Conservation (phyloP, 2,113 vertebrate species). For the Arizona elegans region DNA sequence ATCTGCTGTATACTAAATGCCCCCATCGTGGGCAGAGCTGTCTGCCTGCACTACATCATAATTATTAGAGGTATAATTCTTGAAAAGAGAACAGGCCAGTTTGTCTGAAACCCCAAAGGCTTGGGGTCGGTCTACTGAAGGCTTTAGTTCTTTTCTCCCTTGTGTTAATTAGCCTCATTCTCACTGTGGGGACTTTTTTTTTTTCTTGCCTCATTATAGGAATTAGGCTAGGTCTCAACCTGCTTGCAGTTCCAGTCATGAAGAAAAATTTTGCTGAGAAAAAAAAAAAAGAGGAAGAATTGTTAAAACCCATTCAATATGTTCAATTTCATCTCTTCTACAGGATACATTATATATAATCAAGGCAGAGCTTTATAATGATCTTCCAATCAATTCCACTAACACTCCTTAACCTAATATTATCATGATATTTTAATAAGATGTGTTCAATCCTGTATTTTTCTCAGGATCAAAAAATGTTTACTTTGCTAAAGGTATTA, state of each 20-base stretch:
- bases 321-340: slow-evolving; percentile 34
- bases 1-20: slow-evolving; percentile 51
- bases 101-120: slow-evolving; percentile 51
- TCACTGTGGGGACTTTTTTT: background rate
- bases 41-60: slow-evolving; percentile 44
- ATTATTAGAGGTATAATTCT: slow-evolving; percentile 52
- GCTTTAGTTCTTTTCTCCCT: slow-evolving; percentile 32
- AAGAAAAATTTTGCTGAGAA: background rate
- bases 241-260: slow-evolving; percentile 32
- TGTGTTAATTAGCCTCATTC: slow-evolving; percentile 26
- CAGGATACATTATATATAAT: slow-evolving; percentile 44
- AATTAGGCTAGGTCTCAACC: slow-evolving; percentile 5
- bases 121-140: slow-evolving; percentile 17
- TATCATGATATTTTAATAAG: slow-evolving; percentile 65
- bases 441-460: slow-evolving; percentile 53
- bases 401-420: slow-evolving; percentile 48
- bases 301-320: slow-evolving; percentile 17
- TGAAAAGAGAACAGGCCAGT: slow-evolving; percentile 22
- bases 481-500: slow-evolving; percentile 51
- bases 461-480: slow-evolving; percentile 40
- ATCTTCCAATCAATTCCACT: slow-evolving; percentile 38
- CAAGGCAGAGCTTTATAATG: slow-evolving; percentile 40
- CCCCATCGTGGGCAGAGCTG: slow-evolving; percentile 25
- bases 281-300: slow-evolving; percentile 26
- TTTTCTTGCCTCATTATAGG: slow-evolving; percentile 29